phyloP scores from a whole-genome alignment of 2,113 vertebrate species.

The Neofelis nebulosa region DNA sequence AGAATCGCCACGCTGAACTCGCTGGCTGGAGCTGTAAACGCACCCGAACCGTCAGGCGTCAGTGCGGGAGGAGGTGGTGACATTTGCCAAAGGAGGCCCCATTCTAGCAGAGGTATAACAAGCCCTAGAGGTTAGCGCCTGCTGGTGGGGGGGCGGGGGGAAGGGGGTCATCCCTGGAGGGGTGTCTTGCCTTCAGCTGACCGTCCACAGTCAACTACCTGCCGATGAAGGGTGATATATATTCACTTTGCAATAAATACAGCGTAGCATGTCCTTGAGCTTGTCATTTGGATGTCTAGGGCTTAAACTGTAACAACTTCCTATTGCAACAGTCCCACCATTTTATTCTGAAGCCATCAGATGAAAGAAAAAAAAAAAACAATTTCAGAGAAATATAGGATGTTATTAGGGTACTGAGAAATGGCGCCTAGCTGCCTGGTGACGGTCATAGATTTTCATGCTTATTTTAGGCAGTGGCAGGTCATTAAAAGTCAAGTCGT shows the following conservation, averaged over 20 bases:
- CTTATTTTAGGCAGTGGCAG: conserved; percentile 23
- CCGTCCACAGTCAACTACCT: not conserved
- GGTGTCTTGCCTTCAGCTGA: not conserved
- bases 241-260: not conserved
- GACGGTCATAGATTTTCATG: not conserved
- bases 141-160: too few species aligned
- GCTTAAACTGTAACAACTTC: not conserved
- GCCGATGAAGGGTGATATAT: not conserved
- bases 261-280: not conserved
- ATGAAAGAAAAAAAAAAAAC: not conserved
- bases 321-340: not conserved
- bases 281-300: not conserved
- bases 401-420: not conserved
- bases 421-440: not conserved
- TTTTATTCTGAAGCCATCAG: not conserved
- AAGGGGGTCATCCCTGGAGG: not conserved
- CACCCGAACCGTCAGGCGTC: not conserved
- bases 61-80: not conserved
- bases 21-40: not conserved
- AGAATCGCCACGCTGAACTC: not conserved
- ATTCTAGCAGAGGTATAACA: not conserved
- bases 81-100: not conserved
- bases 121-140: not conserved
- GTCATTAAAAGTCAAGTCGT: conserved; percentile 57
- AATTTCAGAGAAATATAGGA: not conserved